Conservation (phyloP, 2,888 invertebrate genomes). For the Drosophila nigritarsus region DNA sequence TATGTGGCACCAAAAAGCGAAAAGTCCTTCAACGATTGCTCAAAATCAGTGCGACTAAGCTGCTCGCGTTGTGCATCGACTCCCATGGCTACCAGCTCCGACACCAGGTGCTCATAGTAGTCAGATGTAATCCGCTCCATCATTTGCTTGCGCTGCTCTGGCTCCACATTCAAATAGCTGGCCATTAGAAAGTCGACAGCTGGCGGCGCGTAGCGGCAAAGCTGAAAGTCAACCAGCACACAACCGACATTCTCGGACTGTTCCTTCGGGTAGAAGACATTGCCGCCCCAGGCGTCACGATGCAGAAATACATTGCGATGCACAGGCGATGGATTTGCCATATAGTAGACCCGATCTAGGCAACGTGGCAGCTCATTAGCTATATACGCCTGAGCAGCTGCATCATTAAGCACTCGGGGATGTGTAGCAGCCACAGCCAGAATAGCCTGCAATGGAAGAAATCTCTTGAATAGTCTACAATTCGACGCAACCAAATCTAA, state of each 20-base stretch:
- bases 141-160: conserved; percentile 52
- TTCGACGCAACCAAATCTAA: neutral
- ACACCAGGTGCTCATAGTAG: conserved; percentile 72
- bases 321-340: conserved; percentile 78
- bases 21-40: conserved; percentile 80
- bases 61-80: conserved; percentile 72
- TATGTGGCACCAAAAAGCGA: conserved; percentile 83
- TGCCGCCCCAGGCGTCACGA: conserved; percentile 84
- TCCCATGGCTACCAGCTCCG: conserved; percentile 74
- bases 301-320: conserved; percentile 86
- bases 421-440: conserved; percentile 66
- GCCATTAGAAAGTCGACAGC: conserved; percentile 82
- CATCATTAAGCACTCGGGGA: conserved; percentile 48
- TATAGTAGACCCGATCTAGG: conserved; percentile 72
- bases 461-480: too few relatives aligned
- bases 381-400: conserved; percentile 69
- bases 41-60: conserved; percentile 79
- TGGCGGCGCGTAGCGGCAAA: conserved; percentile 82
- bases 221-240: conserved; percentile 84
- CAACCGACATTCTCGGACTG: conserved; percentile 56
- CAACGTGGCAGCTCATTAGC: conserved; percentile 66
- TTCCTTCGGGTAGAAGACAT: conserved; percentile 78
- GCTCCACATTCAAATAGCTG: conserved; percentile 75
- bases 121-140: conserved; percentile 48
- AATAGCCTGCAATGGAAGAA: conserved; percentile 51